Evolutionary conservation across 1,140 invertebrate genomes (phyloP).

Genomic region (Prorops nasuta): DNA sequence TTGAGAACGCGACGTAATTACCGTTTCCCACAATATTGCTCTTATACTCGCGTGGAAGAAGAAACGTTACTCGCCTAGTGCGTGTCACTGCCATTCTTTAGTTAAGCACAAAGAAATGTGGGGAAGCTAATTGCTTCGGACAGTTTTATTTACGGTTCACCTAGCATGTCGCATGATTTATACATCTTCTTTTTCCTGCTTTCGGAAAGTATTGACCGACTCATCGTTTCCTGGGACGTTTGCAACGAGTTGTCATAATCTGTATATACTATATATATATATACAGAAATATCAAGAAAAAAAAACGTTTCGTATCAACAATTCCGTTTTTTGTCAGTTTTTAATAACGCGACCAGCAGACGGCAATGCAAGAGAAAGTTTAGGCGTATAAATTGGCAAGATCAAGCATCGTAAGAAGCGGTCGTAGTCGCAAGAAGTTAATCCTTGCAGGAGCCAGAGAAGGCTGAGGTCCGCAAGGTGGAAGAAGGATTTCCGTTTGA

Average conservation of each 20-base stretch:
- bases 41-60: too few species aligned
- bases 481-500: slow-evolving; percentile 28
- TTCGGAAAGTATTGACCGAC: neutral
- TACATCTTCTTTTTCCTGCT: slow-evolving; percentile 10
- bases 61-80: too few species aligned
- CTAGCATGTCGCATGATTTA: slow-evolving; percentile 17
- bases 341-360: too few species aligned
- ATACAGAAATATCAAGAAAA: too few species aligned
- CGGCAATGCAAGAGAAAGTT: slow-evolving; percentile 28
- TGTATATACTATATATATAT: too few species aligned
- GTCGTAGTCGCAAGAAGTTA: slow-evolving; percentile 28
- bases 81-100: too few species aligned
- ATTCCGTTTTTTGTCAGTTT: too few species aligned
- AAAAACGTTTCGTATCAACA: too few species aligned
- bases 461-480: slow-evolving; percentile 17
- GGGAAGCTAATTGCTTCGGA: slow-evolving; percentile 25
- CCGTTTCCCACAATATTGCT: too few species aligned
- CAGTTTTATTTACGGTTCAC: slow-evolving; percentile 27
- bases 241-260: too few species aligned
- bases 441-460: slow-evolving; percentile 21
- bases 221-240: too few species aligned
- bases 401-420: slow-evolving; percentile 26
- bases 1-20: too few species aligned
- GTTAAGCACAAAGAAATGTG: neutral
- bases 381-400: slow-evolving; percentile 30